Evolutionary conservation across 2,888 invertebrate genomes (phyloP), one percentile per base, ranked within the genome.

Genomic region (Cryptocephalus primarius): DNA sequence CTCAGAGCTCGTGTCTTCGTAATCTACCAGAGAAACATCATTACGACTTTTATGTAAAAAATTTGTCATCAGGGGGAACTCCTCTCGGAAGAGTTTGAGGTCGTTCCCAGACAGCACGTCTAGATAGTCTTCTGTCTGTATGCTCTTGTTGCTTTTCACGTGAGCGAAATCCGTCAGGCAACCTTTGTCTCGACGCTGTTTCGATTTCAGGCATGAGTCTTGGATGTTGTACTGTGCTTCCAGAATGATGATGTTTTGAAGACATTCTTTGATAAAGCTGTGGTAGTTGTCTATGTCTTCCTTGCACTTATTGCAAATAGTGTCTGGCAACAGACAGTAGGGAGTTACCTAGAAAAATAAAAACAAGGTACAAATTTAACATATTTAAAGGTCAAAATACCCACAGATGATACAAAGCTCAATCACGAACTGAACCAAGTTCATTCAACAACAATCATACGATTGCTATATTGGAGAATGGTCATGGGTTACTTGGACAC

Each of bases 101-200:
- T 22, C 22, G 22, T 39, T 54, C 12, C 56, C 57, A 22, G 52
- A 44, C 39, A 58, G 41, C 34, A 59, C 48, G 47, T 61, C 60
- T 10, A 60, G 49, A 52, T 50, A 55, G 49, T 72, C 57, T 56
- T 67, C 55, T 54, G 65, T 67, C 64, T 73, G 61, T 50, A 64
- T 53, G 56, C 62, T 55, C 60, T 60, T 60, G 43, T 60, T 55
- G 53, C 60, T 48, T 54, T 62, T 58, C 55, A 62, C 45, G 57
- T 66, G 32, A 59, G 64, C 45, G 57, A 67, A 56, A 61, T 73
- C 70, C 1, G 69, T 68, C 33, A 65, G 56, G 54, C 71, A 73
- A n/a, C 72, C 67, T 54, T 74, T 72, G 9, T 74, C 75, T 45
- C 60, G 61, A 42, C 67, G 64, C 43, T 67, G 60, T 50, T 67